These are phyloP conservation scores for Ispidina lecontei DNA, from an alignment of 2,797 vertebrate genomes.

Conservation along the genomic window DNA sequence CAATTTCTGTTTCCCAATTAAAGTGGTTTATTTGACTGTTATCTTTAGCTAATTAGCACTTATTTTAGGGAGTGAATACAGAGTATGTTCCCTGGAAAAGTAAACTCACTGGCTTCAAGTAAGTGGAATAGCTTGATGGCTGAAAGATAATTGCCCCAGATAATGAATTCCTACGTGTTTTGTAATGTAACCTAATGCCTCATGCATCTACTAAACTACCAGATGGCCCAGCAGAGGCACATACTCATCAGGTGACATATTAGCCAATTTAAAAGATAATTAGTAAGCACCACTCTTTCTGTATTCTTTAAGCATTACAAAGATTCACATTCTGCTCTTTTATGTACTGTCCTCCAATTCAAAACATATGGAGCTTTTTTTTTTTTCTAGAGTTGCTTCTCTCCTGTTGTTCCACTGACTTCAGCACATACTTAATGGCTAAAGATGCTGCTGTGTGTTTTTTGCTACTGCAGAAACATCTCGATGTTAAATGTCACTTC, in stretches of 20 bases:
- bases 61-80: conserved; percentile 52
- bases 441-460: background rate
- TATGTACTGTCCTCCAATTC: background rate
- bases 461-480: accelerated
- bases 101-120: conserved; percentile 36
- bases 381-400: background rate
- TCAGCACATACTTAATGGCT: background rate
- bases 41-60: conserved; percentile 68
- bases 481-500: no score
- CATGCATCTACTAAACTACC: conserved; percentile 38
- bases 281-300: conserved; percentile 23
- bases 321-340: conserved; percentile 20
- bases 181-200: conserved; percentile 50
- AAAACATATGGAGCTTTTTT: background rate
- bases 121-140: background rate
- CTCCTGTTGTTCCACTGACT: background rate
- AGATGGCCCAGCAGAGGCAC: conserved; percentile 36
- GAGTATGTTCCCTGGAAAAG: conserved; percentile 42
- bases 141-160: conserved; percentile 48
- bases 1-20: conserved; percentile 67
- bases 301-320: conserved; percentile 23
- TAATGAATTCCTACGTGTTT: conserved; percentile 42
- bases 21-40: conserved; percentile 69
- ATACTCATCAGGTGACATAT: conserved; percentile 65
- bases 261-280: conserved; percentile 63